These are phyloP conservation scores for Helarctos malayanus DNA, from an alignment of 2,797 vertebrate species.

Conservation along the genomic window DNA sequence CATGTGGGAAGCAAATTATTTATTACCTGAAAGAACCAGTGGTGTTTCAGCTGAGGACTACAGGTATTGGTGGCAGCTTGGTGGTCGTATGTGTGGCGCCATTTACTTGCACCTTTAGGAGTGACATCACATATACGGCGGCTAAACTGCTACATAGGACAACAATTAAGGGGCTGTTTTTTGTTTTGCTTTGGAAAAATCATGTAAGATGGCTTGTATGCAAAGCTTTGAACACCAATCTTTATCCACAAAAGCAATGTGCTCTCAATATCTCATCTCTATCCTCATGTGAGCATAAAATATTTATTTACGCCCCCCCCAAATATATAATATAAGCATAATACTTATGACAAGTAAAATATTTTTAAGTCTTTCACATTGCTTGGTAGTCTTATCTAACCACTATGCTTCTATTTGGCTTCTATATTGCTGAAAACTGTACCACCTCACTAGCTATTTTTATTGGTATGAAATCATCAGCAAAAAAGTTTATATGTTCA, in stretches of 20 bases:
- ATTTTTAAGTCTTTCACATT: not conserved
- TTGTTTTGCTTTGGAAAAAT: conserved; percentile 11
- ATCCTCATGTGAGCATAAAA: not conserved
- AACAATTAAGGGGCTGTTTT: conserved; percentile 84
- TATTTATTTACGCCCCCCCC: not conserved
- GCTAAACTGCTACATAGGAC: conserved; percentile 97
- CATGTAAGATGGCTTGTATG: not conserved
- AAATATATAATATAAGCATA: not conserved
- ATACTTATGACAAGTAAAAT: not conserved
- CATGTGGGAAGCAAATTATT: not conserved
- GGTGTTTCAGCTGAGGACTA: not conserved
- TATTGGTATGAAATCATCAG: conserved; percentile 24
- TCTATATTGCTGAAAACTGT: conserved; percentile 44
- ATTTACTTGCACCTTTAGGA: conserved; percentile 97
- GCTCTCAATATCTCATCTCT: not conserved
- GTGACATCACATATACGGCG: conserved; percentile 99
- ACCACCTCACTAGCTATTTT: not conserved
- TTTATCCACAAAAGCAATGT: not conserved
- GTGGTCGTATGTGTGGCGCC: conserved; percentile 99
- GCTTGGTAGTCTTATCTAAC: conserved; percentile 7
- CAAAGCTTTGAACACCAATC: conserved; percentile 15
- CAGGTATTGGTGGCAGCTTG: conserved; percentile 93
- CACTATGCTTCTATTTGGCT: not conserved
- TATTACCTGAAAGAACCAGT: not conserved
- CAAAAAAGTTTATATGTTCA: conserved; percentile 17